Evolutionary conservation across 2,113 vertebrate species (phyloP).

Genomic region (Plectropomus leopardus): DNA sequence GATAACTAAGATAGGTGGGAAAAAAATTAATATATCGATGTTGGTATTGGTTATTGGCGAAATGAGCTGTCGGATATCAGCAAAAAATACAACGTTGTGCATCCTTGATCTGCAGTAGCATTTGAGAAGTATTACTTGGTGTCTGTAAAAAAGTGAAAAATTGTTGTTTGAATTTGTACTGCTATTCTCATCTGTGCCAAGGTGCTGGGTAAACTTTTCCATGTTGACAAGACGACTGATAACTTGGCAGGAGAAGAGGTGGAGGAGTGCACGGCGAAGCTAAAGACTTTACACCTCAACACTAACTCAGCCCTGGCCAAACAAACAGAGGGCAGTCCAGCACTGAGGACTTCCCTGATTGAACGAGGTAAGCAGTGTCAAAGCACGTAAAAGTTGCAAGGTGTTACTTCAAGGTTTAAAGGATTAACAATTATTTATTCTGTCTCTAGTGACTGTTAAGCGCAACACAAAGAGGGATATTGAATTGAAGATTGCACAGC

Average conservation of each 20-base stretch:
- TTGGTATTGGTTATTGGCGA: too few relatives aligned
- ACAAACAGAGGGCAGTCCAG: neutral
- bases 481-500: neutral
- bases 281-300: neutral
- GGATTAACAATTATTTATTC: neutral
- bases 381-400: neutral
- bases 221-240: neutral
- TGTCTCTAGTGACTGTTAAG: neutral
- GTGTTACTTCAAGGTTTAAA: neutral
- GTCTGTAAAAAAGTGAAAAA: neutral
- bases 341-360: neutral
- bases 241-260: neutral
- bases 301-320: neutral
- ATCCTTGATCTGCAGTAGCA: too few relatives aligned
- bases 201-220: neutral
- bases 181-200: neutral
- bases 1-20: too few relatives aligned
- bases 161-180: neutral
- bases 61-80: too few relatives aligned
- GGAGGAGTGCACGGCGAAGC: neutral
- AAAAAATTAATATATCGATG: too few relatives aligned
- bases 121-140: neutral
- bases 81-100: too few relatives aligned
- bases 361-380: neutral
- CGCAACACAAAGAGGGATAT: neutral